A percentile compares a stretch with the other conserved stretches of the same genome.
These are phyloP conservation scores for Fundulus diaphanus DNA, from an alignment of 2,797 vertebrate genomes.

Conservation along the genomic window DNA sequence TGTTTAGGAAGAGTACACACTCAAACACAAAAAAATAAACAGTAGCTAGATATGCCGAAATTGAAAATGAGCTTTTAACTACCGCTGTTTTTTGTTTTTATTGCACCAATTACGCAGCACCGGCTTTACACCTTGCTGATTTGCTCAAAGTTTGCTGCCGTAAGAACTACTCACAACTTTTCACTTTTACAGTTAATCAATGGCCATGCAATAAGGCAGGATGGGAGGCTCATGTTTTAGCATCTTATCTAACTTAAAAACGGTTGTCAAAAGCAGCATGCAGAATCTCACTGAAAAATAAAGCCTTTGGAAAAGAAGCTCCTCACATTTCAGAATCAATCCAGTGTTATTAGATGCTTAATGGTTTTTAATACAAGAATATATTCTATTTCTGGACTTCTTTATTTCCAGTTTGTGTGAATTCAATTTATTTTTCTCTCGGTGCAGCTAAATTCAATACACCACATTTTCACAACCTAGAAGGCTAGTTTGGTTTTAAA, in stretches of 20 bases:
- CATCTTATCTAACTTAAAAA: constrained; percentile 18
- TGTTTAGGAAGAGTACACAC: constrained; percentile 7
- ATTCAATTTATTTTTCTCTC: background rate
- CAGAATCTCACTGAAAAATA: constrained; percentile 16
- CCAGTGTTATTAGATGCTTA: background rate
- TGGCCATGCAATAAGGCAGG: constrained; percentile 22
- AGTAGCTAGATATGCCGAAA: constrained; percentile 25
- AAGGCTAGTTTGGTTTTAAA: background rate
- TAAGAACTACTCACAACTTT: constrained; percentile 40
- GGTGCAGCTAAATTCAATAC: constrained; percentile 5
- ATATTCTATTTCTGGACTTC: background rate
- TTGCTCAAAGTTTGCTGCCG: constrained; percentile 37
- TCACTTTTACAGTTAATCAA: constrained; percentile 37
- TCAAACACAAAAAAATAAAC: background rate
- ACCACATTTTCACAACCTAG: background rate
- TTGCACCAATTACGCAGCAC: constrained; percentile 43
- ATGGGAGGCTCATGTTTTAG: constrained; percentile 19
- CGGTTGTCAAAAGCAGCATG: constrained; percentile 35
- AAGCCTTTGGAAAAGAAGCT: constrained; percentile 4
- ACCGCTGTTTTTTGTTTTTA: constrained; percentile 49
- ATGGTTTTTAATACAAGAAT: constrained; percentile 5
- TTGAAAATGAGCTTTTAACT: constrained; percentile 57
- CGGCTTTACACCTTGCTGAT: constrained; percentile 30
- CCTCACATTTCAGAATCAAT: background rate
- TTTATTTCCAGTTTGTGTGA: background rate